Evolutionary conservation across 2,113 vertebrate species (phyloP).

Genomic region (Lagopus leucura): DNA sequence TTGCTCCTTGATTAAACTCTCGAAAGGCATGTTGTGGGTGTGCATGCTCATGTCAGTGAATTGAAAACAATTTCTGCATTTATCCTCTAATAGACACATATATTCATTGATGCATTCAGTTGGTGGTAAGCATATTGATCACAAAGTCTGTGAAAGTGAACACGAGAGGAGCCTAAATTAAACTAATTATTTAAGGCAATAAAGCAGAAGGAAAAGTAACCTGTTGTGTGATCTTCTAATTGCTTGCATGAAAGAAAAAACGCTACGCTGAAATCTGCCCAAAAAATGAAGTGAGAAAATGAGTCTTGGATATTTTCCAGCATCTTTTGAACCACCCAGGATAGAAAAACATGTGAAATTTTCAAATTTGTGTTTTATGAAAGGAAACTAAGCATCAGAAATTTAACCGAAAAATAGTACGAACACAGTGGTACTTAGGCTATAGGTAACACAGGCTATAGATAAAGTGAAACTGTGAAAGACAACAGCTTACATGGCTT

Average conservation of each 20-base stretch:
- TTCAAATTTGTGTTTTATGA: not conserved
- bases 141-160: not conserved
- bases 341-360: slow-evolving; percentile 54
- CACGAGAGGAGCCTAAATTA: slow-evolving; percentile 11
- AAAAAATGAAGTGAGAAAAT: slow-evolving; percentile 48
- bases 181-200: slow-evolving; percentile 34
- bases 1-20: slow-evolving; percentile 59
- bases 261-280: slow-evolving; percentile 30
- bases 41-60: slow-evolving; percentile 7
- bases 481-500: not conserved
- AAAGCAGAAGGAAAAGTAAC: not conserved
- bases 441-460: not conserved
- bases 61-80: slow-evolving; percentile 45
- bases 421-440: not conserved
- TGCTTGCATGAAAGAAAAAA: slow-evolving; percentile 8
- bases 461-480: not conserved
- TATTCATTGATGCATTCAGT: slow-evolving; percentile 9
- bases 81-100: not conserved
- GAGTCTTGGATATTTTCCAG: slow-evolving; percentile 63
- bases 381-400: slow-evolving; percentile 15
- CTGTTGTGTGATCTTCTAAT: slow-evolving; percentile 20
- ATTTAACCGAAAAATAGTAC: not conserved
- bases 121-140: slow-evolving; percentile 23
- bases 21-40: slow-evolving; percentile 8
- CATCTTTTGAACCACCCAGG: slow-evolving; percentile 39